Base-by-base conservation (phyloP, 2,113 vertebrate genomes). In the Aptenodytes forsteri region DNA sequence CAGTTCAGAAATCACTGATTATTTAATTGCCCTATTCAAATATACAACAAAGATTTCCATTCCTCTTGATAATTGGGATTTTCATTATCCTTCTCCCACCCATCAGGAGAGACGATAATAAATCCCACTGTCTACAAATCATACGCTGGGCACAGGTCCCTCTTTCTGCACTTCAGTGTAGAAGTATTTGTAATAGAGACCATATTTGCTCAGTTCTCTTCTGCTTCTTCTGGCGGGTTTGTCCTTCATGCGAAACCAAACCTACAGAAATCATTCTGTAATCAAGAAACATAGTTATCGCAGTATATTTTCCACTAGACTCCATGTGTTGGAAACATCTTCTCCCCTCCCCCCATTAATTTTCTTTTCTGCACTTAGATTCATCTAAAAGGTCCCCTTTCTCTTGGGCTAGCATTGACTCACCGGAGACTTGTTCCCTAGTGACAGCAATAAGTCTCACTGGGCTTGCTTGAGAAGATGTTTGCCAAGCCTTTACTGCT, bases 181-280 rank as follows among this genome's bases (percentile, higher is more conserved):
- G 79, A 93, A 95, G 83, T 71, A 69, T 98, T 98, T 96, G 87
- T 95, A 98, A 97, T 85, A 93, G 61, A 96, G 94, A 97, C 94
- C 87, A 69, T 80, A 88, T 96, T 97, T 97, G 42, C 76, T 98
- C 80, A 79, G 82, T 90, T 94, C 87, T 98, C 97, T 97, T 97
- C 94, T 96, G 64, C 27, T 94, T 42, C 42, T 42, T 42, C 42
- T 97, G 96, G 93, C 95, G 95, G 70, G 61, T 91, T 92, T 95
- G 72, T 59, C 44, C 83, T 94, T 95, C 71, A 72, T 49, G 81
- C 4, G 16, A 94, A 97, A 95, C 50, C 73, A 86, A 94, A 83
- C n/a, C 70, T 85, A 91, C 30, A 89, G 91, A 88, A 95, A 94
- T 82, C 34, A 79, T 94, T 94, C 75, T 64, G 46, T 87, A 93